phyloP scores from a whole-genome alignment of 1,140 invertebrate species.

The Mya arenaria region DNA sequence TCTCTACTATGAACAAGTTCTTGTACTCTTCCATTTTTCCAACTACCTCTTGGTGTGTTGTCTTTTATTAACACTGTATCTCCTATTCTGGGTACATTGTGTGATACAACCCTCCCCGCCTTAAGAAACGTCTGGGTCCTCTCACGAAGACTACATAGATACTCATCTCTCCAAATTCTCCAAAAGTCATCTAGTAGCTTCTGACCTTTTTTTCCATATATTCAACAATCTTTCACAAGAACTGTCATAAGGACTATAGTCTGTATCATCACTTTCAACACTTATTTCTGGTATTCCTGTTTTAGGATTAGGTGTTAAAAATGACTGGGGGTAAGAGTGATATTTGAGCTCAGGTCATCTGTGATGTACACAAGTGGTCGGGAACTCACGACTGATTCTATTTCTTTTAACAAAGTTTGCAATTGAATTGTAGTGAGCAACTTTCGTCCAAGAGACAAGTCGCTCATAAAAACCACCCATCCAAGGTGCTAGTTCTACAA shows the following conservation, averaged over 20 bases:
- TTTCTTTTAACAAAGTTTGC: background rate
- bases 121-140: background rate
- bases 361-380: background rate
- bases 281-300: background rate
- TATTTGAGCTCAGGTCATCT: background rate
- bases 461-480: background rate
- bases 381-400: background rate
- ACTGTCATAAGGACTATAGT: background rate
- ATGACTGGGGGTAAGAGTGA: background rate
- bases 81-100: background rate
- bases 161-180: background rate
- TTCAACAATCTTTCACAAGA: background rate
- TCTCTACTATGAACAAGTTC: conserved; percentile 7
- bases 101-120: background rate
- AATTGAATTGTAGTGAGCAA: background rate
- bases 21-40: background rate
- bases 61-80: background rate
- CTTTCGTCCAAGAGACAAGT: background rate
- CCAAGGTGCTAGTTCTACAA: background rate
- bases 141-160: background rate
- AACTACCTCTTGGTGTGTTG: background rate
- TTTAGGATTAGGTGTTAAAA: background rate
- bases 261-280: background rate
- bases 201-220: background rate
- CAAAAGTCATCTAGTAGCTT: background rate